phyloP scores from a whole-genome alignment of 2,113 vertebrate species.

The Microcebus murinus region DNA sequence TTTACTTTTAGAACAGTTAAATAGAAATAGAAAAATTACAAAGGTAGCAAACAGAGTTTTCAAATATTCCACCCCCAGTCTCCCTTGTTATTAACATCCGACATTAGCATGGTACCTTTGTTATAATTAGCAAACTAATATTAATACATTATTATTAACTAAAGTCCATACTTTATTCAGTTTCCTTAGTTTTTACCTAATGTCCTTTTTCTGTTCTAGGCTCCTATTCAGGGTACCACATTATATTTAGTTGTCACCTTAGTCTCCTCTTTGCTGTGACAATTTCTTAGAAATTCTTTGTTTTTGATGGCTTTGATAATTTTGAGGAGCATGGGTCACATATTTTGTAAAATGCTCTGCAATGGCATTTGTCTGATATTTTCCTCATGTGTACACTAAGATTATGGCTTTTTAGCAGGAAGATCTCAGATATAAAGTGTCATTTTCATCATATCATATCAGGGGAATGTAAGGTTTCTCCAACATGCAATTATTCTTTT shows the following conservation, averaged over 20 bases:
- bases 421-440: neutral
- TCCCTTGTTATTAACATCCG: neutral
- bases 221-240: neutral
- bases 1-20: neutral
- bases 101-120: neutral
- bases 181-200: neutral
- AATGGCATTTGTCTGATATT: neutral
- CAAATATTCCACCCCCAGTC: neutral
- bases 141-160: neutral
- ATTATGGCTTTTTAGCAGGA: neutral
- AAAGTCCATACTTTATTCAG: neutral
- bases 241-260: neutral
- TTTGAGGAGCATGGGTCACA: neutral
- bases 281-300: neutral
- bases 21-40: neutral
- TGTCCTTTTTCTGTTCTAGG: neutral
- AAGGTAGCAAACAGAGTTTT: neutral
- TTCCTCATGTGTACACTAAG: neutral
- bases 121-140: neutral
- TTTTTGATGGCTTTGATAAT: neutral
- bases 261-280: neutral
- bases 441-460: neutral
- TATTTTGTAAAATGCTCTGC: neutral
- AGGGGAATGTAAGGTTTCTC: neutral
- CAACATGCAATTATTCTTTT: neutral